phyloP scores from a whole-genome alignment of 2,797 vertebrate species.

The Acrocephalus scirpaceus region DNA sequence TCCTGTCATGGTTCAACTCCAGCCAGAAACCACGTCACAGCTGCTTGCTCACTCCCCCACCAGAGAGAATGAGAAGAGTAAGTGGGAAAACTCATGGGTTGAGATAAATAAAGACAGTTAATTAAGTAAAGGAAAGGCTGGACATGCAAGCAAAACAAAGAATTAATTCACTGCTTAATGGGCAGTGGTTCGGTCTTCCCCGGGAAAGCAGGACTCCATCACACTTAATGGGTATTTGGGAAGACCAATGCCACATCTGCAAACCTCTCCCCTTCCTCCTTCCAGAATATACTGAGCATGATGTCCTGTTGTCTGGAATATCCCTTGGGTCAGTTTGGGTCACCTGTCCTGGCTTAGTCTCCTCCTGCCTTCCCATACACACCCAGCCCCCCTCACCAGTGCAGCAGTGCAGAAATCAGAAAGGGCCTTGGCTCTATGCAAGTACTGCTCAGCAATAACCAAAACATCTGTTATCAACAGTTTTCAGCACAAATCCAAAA shows the following conservation, averaged over 20 bases:
- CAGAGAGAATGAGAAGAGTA: background rate
- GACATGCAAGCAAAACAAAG: accelerated
- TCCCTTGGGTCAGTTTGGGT: background rate
- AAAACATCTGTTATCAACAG: background rate
- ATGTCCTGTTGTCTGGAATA: background rate
- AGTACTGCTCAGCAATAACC: background rate
- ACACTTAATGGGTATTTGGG: background rate
- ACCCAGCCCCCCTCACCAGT: accelerated
- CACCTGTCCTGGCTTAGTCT: no score
- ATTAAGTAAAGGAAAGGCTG: background rate
- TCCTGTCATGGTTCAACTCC: accelerated
- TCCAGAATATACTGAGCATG: background rate
- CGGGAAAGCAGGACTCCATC: background rate
- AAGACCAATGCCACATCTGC: background rate
- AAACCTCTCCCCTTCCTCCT: background rate
- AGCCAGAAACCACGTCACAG: background rate
- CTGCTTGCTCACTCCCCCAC: background rate
- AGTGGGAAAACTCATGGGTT: background rate
- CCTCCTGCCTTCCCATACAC: background rate
- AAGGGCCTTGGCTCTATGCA: background rate
- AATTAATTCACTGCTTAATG: background rate
- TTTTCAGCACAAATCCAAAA: background rate
- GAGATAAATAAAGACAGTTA: background rate
- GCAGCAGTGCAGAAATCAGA: background rate
- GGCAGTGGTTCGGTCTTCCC: background rate